Conservation (phyloP, 2,888 invertebrate genomes). For the Rotaria socialis region DNA sequence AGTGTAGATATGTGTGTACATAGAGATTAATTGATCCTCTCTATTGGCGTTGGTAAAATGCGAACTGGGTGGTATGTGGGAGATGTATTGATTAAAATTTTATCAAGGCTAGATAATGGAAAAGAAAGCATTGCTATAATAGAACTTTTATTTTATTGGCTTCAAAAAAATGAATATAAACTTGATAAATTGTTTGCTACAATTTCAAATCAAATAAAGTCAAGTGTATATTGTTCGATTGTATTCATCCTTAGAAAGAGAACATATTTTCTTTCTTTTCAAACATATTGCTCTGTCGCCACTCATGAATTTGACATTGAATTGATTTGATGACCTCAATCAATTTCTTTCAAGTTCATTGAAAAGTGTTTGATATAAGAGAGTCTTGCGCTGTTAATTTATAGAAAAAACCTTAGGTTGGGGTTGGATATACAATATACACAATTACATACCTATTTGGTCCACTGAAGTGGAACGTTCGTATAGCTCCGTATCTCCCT, state of each 20-base stretch:
- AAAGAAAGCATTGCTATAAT: neutral
- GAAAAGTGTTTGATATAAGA: too few species aligned
- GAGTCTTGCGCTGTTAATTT: too few species aligned
- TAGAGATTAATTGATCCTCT: neutral
- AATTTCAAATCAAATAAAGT: neutral
- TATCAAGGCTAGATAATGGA: neutral
- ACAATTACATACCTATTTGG: neutral
- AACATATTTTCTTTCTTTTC: too few species aligned
- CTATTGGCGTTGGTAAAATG: neutral
- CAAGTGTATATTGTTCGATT: neutral
- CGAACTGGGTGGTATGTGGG: neutral
- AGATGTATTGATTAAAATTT: neutral
- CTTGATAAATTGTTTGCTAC: neutral
- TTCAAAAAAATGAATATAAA: neutral
- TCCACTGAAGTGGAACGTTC: neutral
- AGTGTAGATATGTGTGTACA: conserved; percentile 13
- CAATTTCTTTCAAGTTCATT: neutral
- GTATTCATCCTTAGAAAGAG: neutral
- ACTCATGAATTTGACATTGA: neutral
- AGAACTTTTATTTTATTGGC: neutral
- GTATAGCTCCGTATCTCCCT: too few species aligned
- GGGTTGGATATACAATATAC: too few species aligned
- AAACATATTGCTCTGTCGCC: neutral
- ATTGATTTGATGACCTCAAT: neutral
- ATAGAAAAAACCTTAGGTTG: too few species aligned